Evolutionary conservation across 1,140 invertebrate genomes (phyloP).

Genomic region (Drosophila ohnishii): DNA sequence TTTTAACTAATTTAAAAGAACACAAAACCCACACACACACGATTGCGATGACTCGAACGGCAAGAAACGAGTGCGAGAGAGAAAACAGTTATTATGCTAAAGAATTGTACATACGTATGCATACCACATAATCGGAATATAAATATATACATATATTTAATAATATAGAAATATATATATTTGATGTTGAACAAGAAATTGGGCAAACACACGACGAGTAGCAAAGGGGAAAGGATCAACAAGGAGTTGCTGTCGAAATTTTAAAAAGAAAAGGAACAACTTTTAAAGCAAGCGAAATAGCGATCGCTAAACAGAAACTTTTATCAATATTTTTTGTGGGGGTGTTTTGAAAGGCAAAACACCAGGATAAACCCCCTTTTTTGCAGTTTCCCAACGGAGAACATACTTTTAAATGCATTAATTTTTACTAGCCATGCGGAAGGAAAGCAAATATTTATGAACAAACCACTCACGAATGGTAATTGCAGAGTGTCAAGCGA

Average conservation of each 20-base stretch:
- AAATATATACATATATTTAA: slow-evolving; percentile 65
- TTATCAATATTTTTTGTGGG: slow-evolving; percentile 25
- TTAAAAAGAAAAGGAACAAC: slow-evolving; percentile 12
- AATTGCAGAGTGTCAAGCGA: slow-evolving; percentile 11
- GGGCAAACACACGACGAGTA: slow-evolving; percentile 13
- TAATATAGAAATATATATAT: slow-evolving; percentile 72
- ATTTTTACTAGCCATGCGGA: slow-evolving; percentile 19
- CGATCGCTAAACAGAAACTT: slow-evolving; percentile 11
- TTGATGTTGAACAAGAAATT: slow-evolving; percentile 62
- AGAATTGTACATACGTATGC: slow-evolving; percentile 66
- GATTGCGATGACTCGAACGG: neutral
- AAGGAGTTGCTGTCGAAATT: slow-evolving; percentile 18
- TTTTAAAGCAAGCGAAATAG: slow-evolving; percentile 32
- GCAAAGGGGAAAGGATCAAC: neutral
- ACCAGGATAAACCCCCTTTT: neutral
- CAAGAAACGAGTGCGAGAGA: slow-evolving; percentile 3
- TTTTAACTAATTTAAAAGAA: slow-evolving; percentile 60
- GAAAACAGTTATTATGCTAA: slow-evolving; percentile 65
- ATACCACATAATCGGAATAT: slow-evolving; percentile 69
- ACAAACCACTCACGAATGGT: neutral
- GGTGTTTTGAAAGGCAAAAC: too few species aligned
- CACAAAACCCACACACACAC: slow-evolving; percentile 1
- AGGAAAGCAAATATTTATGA: slow-evolving; percentile 10
- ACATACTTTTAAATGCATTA: slow-evolving; percentile 20
- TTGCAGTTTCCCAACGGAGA: slow-evolving; percentile 1